phyloP scores from a whole-genome alignment of 2,113 vertebrate genomes.

The Burhinus oedicnemus region DNA sequence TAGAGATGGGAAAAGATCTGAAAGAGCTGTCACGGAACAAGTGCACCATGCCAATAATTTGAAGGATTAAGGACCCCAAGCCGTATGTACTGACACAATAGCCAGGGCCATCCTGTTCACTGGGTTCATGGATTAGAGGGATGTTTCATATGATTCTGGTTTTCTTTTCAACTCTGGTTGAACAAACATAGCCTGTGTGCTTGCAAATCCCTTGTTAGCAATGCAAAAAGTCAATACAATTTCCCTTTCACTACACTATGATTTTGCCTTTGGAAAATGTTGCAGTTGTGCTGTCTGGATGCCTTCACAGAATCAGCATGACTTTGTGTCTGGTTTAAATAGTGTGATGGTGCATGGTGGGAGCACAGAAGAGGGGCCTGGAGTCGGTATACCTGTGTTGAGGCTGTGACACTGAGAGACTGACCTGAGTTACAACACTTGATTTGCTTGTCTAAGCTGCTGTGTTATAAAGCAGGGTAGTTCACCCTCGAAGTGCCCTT shows the following conservation, averaged over 20 bases:
- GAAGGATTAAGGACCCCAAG: slow-evolving; percentile 64
- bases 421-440: not conserved
- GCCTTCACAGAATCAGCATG: slow-evolving; percentile 42
- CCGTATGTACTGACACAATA: slow-evolving; percentile 47
- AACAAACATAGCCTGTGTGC: slow-evolving; percentile 49
- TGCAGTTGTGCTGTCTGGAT: slow-evolving; percentile 48
- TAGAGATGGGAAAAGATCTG: slow-evolving; percentile 26
- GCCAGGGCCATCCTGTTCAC: slow-evolving; percentile 27
- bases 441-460: not conserved
- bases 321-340: slow-evolving; percentile 52
- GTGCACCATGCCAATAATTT: slow-evolving; percentile 64
- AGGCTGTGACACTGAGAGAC: not conserved
- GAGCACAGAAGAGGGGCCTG: not conserved
- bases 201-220: slow-evolving; percentile 58
- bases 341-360: not conserved
- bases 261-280: slow-evolving; percentile 60
- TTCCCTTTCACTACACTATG: slow-evolving; percentile 47
- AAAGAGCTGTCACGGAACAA: slow-evolving; percentile 60
- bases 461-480: not conserved
- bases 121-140: slow-evolving; percentile 59
- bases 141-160: slow-evolving; percentile 62
- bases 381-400: not conserved
- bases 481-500: not conserved
- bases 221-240: slow-evolving; percentile 39
- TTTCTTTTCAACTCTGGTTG: slow-evolving; percentile 59